Percentiles rank a stretch among this genome's conserved stretches.
Conservation (phyloP, 1,140 invertebrate species). For the Hirudo medicinalis region DNA sequence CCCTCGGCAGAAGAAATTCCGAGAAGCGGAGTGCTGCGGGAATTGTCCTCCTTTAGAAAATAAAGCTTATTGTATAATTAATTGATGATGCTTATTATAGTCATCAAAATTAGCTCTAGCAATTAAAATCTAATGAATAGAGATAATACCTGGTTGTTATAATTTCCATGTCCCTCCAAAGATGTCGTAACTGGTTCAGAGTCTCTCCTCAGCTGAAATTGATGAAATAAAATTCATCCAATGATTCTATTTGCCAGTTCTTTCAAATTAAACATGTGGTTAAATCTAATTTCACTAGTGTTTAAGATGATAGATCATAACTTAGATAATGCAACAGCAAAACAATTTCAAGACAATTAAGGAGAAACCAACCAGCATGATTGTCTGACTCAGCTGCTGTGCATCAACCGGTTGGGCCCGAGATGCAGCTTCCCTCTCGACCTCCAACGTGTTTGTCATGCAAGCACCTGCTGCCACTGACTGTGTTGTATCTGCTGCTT, state of each 20-base stretch:
- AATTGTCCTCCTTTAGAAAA: constrained; percentile 9
- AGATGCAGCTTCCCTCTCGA: constrained; percentile 17
- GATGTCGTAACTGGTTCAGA: constrained; percentile 16
- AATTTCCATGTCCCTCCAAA: constrained; percentile 4
- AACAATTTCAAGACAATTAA: no score
- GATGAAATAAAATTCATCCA: background rate
- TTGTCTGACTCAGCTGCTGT: background rate
- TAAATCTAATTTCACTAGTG: background rate
- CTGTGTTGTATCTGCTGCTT: constrained; percentile 15
- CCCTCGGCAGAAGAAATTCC: background rate
- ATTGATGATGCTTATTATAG: no score
- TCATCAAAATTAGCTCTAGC: no score
- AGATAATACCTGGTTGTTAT: constrained; percentile 3
- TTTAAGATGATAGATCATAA: background rate
- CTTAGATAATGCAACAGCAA: background rate
- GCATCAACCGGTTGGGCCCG: background rate
- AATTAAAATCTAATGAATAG: no score
- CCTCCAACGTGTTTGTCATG: background rate
- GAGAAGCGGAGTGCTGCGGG: background rate
- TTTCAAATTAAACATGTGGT: background rate
- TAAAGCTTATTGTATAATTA: no score
- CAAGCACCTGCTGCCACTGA: background rate
- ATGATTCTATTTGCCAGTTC: background rate
- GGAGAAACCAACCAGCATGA: no score
- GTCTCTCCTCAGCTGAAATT: constrained; percentile 12